These are phyloP conservation scores for Druceiella hillmani DNA, from an alignment of 2,888 invertebrate genomes.

Conservation along the genomic window DNA sequence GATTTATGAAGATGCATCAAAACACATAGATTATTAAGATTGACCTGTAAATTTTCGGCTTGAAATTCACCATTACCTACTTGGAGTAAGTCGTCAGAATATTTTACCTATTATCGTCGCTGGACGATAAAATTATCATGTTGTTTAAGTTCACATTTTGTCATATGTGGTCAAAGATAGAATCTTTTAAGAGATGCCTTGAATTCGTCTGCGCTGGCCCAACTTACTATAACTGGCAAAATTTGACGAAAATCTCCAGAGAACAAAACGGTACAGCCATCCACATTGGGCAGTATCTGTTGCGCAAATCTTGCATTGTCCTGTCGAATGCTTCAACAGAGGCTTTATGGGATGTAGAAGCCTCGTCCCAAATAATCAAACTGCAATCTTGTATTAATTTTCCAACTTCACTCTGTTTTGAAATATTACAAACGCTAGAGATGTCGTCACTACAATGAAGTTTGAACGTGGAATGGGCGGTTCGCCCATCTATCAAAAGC, in stretches of 20 bases:
- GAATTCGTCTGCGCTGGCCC: too few relatives aligned
- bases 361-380: constrained; percentile 26
- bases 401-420: constrained; percentile 11
- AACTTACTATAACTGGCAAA: too few relatives aligned
- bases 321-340: constrained; percentile 12
- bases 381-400: constrained; percentile 15
- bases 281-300: too few relatives aligned
- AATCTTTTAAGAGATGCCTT: constrained; percentile 8
- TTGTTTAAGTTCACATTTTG: constrained; percentile 10
- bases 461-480: constrained; percentile 30
- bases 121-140: constrained; percentile 5
- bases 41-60: too few relatives aligned
- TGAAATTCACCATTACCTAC: constrained; percentile 12
- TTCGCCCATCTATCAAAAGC: constrained; percentile 31
- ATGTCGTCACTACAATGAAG: constrained; percentile 20
- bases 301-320: constrained; percentile 13
- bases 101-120: constrained; percentile 6
- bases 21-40: constrained; percentile 14
- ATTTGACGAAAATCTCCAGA: too few relatives aligned
- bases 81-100: constrained; percentile 11
- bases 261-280: too few relatives aligned
- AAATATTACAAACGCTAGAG: constrained; percentile 8
- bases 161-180: constrained; percentile 12
- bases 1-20: constrained; percentile 8
- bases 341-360: constrained; percentile 22